Percentiles rank a stretch among this genome's conserved stretches.
Evolutionary conservation across 1,140 invertebrate genomes (phyloP).

Genomic region (Eumeta japonica): DNA sequence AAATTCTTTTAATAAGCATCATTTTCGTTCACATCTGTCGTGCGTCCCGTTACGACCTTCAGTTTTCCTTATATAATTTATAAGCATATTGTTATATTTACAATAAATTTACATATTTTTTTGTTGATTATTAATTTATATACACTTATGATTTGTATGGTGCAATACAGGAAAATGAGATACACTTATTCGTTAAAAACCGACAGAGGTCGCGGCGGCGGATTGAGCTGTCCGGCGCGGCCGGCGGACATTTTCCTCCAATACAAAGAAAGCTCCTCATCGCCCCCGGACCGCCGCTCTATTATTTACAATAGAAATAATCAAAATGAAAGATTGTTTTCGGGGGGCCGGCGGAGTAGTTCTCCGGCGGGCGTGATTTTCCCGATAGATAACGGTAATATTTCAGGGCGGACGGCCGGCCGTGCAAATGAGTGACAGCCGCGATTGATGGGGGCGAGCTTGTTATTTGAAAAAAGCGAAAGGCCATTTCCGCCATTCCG

Average conservation of each 20-base stretch:
- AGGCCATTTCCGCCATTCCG: slow-evolving; percentile 39
- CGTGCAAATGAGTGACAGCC: slow-evolving; percentile 46
- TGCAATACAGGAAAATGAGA: too few relatives aligned
- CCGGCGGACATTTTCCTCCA: background rate
- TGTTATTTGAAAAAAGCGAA: slow-evolving; percentile 55
- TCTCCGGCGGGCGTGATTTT: slow-evolving; percentile 42
- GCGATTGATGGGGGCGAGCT: slow-evolving; percentile 42
- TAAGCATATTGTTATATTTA: too few relatives aligned
- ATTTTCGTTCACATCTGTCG: too few relatives aligned
- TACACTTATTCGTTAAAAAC: too few relatives aligned
- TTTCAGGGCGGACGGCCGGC: slow-evolving; percentile 33
- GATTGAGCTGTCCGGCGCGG: too few relatives aligned
- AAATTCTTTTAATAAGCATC: too few relatives aligned
- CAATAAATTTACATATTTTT: too few relatives aligned
- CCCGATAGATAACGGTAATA: slow-evolving; percentile 50
- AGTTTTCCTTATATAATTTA: too few relatives aligned
- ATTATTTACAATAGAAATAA: slow-evolving; percentile 55
- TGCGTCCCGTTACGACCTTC: too few relatives aligned
- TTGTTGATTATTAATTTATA: too few relatives aligned
- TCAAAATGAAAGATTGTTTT: slow-evolving; percentile 54
- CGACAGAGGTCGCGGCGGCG: too few relatives aligned
- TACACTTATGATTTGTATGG: too few relatives aligned
- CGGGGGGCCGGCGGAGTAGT: slow-evolving; percentile 34
- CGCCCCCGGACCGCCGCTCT: slow-evolving; percentile 7
- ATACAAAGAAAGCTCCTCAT: background rate